Evolutionary conservation across 2,797 vertebrate genomes (phyloP).

Genomic region (Neosalanx taihuensis): DNA sequence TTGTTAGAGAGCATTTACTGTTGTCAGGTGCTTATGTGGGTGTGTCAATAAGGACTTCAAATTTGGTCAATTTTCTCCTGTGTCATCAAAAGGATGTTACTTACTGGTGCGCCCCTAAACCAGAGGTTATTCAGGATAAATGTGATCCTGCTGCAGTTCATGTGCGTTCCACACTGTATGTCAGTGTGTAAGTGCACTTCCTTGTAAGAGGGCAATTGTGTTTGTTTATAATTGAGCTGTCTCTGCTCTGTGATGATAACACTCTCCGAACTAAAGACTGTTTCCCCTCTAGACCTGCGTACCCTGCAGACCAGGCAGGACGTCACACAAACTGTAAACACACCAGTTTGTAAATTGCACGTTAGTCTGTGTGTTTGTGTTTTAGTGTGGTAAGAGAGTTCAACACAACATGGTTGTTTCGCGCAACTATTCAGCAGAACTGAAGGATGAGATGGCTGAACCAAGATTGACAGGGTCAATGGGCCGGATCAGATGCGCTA

Average conservation of each 20-base stretch:
- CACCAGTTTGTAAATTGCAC: background rate
- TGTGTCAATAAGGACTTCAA: too few species aligned
- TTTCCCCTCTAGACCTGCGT: background rate
- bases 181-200: too few species aligned
- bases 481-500: conserved; percentile 38
- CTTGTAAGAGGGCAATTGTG: background rate
- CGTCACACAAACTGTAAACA: conserved; percentile 1
- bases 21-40: too few species aligned
- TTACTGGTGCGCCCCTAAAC: too few species aligned
- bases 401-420: background rate
- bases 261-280: conserved; percentile 14
- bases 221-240: background rate
- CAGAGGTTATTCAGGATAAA: too few species aligned
- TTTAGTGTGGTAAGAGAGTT: background rate
- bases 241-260: conserved; percentile 13
- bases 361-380: conserved; percentile 6
- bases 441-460: background rate
- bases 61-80: too few species aligned
- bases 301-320: conserved; percentile 14
- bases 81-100: too few species aligned
- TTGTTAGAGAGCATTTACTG: too few species aligned
- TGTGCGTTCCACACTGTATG: too few species aligned
- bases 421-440: background rate
- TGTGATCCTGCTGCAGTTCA: too few species aligned
- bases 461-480: conserved; percentile 45